A percentile compares a stretch with the other conserved stretches of the same genome.
These are phyloP conservation scores for Silurus lanzhouensis DNA, from an alignment of 2,797 vertebrate species.

Conservation along the genomic window DNA sequence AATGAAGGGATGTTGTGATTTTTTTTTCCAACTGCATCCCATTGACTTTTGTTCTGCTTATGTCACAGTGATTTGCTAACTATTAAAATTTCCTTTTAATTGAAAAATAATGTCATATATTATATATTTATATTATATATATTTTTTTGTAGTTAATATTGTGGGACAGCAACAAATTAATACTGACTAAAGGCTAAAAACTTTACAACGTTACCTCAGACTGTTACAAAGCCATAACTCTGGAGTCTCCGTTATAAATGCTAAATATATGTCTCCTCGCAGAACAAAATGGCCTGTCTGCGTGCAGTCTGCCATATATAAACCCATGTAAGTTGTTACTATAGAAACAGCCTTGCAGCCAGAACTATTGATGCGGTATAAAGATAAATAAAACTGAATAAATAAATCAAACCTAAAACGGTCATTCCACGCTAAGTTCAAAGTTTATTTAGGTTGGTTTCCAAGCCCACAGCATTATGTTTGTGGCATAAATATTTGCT, in stretches of 20 bases:
- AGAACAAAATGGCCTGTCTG: not conserved
- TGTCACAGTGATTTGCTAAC: no score
- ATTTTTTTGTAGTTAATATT: not conserved
- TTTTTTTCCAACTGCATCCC: not conserved
- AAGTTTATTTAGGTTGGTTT: not conserved
- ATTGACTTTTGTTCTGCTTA: not conserved
- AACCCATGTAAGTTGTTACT: not conserved
- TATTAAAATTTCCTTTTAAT: not conserved
- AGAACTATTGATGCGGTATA: not conserved
- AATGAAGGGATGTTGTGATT: not conserved
- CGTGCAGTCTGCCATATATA: not conserved
- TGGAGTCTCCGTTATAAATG: not conserved
- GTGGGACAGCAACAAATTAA: not conserved
- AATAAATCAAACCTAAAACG: conserved; percentile 14
- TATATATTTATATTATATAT: not conserved
- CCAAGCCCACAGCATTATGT: not conserved
- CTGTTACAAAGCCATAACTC: not conserved
- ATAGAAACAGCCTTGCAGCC: not conserved
- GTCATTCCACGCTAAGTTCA: not conserved
- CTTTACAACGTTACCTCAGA: not conserved
- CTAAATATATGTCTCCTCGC: not conserved
- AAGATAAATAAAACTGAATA: conserved; percentile 13
- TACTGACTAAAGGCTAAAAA: not conserved
- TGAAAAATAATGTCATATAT: not conserved
- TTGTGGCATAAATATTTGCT: conserved; percentile 16